Evolutionary conservation across 2,797 vertebrate genomes (phyloP), one percentile per base, ranked within the genome.

Genomic region (Clarias platycephalus): DNA sequence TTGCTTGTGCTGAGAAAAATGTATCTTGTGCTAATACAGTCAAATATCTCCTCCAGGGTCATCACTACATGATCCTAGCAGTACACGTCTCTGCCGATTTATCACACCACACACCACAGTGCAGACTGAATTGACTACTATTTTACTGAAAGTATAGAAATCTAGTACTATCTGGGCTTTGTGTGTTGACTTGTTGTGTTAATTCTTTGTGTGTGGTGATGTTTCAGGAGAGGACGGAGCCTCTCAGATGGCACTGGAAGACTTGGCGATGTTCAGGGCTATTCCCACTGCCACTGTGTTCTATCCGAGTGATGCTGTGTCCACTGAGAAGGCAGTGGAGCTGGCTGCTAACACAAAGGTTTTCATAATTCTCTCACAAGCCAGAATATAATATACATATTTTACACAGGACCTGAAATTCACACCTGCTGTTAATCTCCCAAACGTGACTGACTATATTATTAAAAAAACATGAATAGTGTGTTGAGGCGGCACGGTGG

Each of bases 301-400:
- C 90, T 98, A 97, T 87, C 97, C 97, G 28, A 96, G 97, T 0
- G 98, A 99, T 49, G 97, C 95, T 1, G 96, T 98, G 75, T 94
- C 97, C 37, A 96, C 96, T 8, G 98, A 99, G 93, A 98, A 97
- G 90, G 98, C 98, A 0, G 97, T 98, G 84, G 97, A 99, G 87
- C 92, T 99, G 91, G 96, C 97, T 87, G 96, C 96, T 85, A 96
- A 95, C 88, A 97, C 95, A 63, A 98, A 97, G 96, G 97, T 98
- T 86, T 12, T 40, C 53, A 44, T 0, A 26, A 28, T 24, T 44
- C 10, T 49, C 57, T 24, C 10, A 3, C 12, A 34, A 58, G 5
- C 10, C 55, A 8, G 22, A 62, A 37, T n/a, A 78, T 40, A 13
- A 8, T 78, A 37, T 55, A 60, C 8, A 4, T 37, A 12, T 62